A percentile compares a stretch with the other conserved stretches of the same genome.
Evolutionary conservation across 2,888 invertebrate species (phyloP).

Genomic region (Trissolcus japonicus): DNA sequence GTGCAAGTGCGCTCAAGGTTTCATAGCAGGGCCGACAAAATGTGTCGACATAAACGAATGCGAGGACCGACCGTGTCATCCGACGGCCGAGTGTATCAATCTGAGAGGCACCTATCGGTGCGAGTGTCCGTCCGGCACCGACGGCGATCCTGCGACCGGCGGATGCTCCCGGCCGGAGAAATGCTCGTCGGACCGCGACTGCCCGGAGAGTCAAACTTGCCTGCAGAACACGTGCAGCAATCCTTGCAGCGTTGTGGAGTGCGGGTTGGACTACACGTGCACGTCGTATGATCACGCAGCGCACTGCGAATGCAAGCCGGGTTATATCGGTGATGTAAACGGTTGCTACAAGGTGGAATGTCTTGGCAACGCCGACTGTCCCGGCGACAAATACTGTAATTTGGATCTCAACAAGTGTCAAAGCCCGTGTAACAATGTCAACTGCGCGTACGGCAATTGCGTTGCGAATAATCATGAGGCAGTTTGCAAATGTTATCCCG

Average conservation of each 20-base stretch:
- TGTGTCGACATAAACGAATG: conserved; percentile 93
- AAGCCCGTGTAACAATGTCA: conserved; percentile 87
- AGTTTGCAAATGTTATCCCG: conserved; percentile 85
- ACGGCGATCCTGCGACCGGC: conserved; percentile 83
- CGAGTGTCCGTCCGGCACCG: conserved; percentile 86
- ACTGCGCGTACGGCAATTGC: conserved; percentile 90
- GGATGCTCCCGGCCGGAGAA: conserved; percentile 88
- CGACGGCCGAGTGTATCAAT: conserved; percentile 87
- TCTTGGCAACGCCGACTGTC: conserved; percentile 85
- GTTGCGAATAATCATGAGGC: conserved; percentile 84
- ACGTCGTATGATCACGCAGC: conserved; percentile 84
- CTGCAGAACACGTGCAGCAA: conserved; percentile 86
- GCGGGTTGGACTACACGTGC: conserved; percentile 88
- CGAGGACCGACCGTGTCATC: conserved; percentile 86
- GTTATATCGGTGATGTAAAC: conserved; percentile 89
- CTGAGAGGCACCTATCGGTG: conserved; percentile 88
- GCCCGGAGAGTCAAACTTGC: conserved; percentile 86
- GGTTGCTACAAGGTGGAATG: conserved; percentile 95
- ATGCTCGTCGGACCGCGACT: conserved; percentile 85
- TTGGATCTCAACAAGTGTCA: conserved; percentile 85
- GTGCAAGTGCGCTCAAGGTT: conserved; percentile 87
- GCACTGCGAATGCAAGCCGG: conserved; percentile 86
- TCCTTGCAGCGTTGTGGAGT: conserved; percentile 84
- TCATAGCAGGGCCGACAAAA: conserved; percentile 81
- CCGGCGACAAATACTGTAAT: conserved; percentile 86